Evolutionary conservation across 2,113 vertebrate genomes (phyloP).

Genomic region (Rhynchomys soricoides): DNA sequence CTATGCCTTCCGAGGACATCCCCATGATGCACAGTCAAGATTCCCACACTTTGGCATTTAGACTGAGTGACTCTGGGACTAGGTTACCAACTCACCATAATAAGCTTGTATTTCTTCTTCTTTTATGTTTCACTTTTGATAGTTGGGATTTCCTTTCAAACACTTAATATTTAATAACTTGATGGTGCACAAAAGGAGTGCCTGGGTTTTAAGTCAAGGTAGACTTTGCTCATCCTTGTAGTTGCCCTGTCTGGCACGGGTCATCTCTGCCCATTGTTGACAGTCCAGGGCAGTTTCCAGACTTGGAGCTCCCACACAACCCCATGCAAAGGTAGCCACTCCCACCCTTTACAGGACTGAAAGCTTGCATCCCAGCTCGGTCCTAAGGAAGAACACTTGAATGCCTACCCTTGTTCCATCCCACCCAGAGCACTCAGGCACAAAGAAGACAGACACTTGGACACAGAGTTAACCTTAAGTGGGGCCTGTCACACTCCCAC

Average conservation of each 20-base stretch:
- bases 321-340: no score
- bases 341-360: neutral
- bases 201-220: neutral
- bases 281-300: neutral
- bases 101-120: neutral
- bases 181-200: neutral
- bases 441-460: neutral
- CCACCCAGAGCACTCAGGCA: neutral
- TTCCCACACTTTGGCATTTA: neutral
- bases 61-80: neutral
- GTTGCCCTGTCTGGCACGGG: neutral
- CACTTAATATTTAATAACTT: neutral
- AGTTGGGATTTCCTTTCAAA: slow-evolving; percentile 23
- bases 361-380: neutral
- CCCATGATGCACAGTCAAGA: neutral
- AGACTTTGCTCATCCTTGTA: neutral
- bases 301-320: neutral
- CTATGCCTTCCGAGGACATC: slow-evolving; percentile 1
- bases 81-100: neutral
- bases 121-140: slow-evolving; percentile 7
- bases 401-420: neutral
- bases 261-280: neutral
- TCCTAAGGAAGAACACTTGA: neutral
- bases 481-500: neutral
- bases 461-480: neutral